Base-by-base conservation (phyloP, 2,888 invertebrate genomes). In the Notocelia uddmanniana region DNA sequence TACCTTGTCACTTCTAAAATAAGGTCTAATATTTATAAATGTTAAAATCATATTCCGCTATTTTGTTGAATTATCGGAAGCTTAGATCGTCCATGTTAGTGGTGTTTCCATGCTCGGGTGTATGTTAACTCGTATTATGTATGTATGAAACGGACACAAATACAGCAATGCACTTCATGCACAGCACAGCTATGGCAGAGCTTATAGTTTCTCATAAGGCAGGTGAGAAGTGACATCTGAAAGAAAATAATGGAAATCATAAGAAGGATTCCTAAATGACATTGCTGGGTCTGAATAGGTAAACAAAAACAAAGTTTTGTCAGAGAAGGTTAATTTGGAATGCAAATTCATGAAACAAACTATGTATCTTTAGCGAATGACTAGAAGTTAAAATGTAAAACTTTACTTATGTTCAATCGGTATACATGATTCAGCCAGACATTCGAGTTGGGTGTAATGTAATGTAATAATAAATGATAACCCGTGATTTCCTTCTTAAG, bases 181-280 rank as follows among this genome's bases (percentile, higher is more conserved):
- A 90, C 89, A 89, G 87, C 87, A 90, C 90, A 87, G 89, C 89
- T 89, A 92, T 92, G 92, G 92, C 90, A 88, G 91, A 87, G 90
- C 94, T 96, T 96, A 97, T 94, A 98, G 96, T 95, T 97, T 97
- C 95, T 97, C 97, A 94, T 97, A 98, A 94, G 97, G 97, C 95
- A 97, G 97, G 94, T 96, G 96, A 94, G 97, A 96, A 95, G 96
- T 97, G 94, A 97, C 97, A 95, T 98, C 97, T 97, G 97, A 94
- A 96, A 97, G 95, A 94, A 95, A 95, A 94, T 87, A 71, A 76
- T 75, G 69, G 59, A 67, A 74, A 75, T 75, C 68, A 74, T 73
- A 74, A 69, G 23, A 73, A 64, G 67, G 50, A 48, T 21, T 64
- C 52, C 60, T 62, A 62, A 15, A 23, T 21, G 10, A 52, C 9